Percentiles rank a stretch among this genome's conserved stretches.
phyloP scores from a whole-genome alignment of 2,888 invertebrate species.

The Drosophila putrida region DNA sequence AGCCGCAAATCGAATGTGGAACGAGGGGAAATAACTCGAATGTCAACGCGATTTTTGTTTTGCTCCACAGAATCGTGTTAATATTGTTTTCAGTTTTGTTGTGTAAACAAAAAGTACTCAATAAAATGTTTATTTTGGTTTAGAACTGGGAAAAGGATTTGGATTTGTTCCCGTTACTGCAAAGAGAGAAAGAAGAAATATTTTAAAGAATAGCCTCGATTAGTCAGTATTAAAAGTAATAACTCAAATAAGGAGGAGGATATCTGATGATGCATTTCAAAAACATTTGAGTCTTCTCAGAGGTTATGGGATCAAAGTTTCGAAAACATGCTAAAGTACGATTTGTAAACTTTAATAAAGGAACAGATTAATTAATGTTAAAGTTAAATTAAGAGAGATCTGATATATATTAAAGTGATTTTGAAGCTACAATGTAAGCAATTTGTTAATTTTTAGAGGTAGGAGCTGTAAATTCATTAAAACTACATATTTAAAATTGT shows the following conservation, averaged over 20 bases:
- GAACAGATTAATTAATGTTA: not conserved
- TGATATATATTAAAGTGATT: not conserved
- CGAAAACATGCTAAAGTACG: not conserved
- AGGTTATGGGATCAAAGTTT: not conserved
- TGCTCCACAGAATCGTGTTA: slow-evolving; percentile 57
- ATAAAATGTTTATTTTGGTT: slow-evolving; percentile 1
- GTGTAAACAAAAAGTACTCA: slow-evolving; percentile 10
- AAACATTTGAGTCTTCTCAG: not conserved
- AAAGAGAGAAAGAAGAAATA: slow-evolving; percentile 18
- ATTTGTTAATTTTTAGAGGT: not conserved
- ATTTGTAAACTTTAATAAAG: not conserved
- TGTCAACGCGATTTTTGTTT: slow-evolving; percentile 63
- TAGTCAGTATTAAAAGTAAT: too few species aligned
- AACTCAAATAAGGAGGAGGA: too few species aligned
- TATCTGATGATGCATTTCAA: too few species aligned
- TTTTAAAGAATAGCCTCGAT: not conserved
- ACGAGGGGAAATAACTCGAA: slow-evolving; percentile 19
- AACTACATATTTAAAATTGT: not conserved
- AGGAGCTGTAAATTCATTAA: not conserved
- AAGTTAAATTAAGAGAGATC: not conserved
- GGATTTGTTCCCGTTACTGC: slow-evolving; percentile 14
- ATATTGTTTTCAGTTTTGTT: slow-evolving; percentile 21
- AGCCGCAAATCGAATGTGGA: slow-evolving; percentile 7
- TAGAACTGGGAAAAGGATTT: slow-evolving; percentile 6
- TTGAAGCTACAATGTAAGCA: not conserved